Evolutionary conservation across 2,113 vertebrate genomes (phyloP).

Genomic region (Noturus placidus): DNA sequence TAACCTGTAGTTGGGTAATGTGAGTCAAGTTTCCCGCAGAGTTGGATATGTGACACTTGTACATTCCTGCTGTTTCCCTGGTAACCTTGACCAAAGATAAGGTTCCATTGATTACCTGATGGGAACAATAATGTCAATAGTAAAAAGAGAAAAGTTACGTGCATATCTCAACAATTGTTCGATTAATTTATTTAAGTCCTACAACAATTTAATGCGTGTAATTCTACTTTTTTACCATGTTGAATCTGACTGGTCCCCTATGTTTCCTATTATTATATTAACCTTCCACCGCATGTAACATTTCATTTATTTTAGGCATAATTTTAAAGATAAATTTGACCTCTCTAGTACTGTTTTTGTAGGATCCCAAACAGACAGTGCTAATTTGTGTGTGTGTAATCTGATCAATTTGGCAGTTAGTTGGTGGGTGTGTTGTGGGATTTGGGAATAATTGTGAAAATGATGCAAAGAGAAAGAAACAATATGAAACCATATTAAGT

Average conservation of each 20-base stretch:
- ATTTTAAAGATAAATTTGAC: neutral
- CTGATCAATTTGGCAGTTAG: neutral
- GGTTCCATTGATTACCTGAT: slow-evolving; percentile 85
- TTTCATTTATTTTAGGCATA: neutral
- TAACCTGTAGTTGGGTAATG: slow-evolving; percentile 84
- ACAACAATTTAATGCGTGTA: neutral
- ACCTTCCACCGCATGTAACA: neutral
- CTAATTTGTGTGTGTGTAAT: neutral
- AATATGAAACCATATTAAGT: neutral
- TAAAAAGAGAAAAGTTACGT: neutral
- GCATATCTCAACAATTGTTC: neutral
- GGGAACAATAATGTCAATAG: neutral
- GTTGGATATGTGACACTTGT: slow-evolving; percentile 90
- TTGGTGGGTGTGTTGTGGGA: neutral
- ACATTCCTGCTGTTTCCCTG: slow-evolving; percentile 80
- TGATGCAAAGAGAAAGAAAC: neutral
- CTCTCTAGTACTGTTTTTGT: neutral
- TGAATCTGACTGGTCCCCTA: neutral
- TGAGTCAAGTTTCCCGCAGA: slow-evolving; percentile 85
- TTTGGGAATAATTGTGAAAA: neutral
- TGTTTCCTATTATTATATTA: neutral
- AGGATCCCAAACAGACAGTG: neutral
- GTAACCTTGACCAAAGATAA: slow-evolving; percentile 78
- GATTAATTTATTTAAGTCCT: neutral
- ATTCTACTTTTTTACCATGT: neutral